Conservation (phyloP, 2,888 invertebrate species). For the Neria commutata region DNA sequence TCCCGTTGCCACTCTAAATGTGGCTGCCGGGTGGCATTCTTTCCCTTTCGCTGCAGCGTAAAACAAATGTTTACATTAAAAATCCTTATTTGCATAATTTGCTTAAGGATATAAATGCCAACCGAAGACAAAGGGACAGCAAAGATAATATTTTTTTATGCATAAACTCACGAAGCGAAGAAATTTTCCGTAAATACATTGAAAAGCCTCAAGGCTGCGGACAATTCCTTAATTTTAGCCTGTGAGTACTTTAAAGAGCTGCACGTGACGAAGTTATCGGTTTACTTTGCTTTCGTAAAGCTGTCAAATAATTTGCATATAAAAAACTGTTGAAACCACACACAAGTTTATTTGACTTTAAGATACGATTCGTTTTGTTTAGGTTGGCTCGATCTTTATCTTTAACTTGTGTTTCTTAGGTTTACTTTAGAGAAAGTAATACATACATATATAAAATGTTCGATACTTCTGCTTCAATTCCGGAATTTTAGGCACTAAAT, state of each 20-base stretch:
- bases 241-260: neutral
- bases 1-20: constrained; percentile 6
- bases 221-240: constrained; percentile 40
- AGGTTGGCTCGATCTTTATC: no score
- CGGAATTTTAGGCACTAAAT: no score
- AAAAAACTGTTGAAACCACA: no score
- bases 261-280: neutral
- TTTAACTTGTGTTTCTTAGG: no score
- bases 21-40: neutral
- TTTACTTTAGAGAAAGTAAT: no score
- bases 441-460: no score
- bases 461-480: no score
- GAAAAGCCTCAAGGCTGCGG: constrained; percentile 34
- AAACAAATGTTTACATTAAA: constrained; percentile 59
- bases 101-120: constrained; percentile 36
- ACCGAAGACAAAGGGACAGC: constrained; percentile 2
- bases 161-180: neutral
- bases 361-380: no score
- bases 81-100: constrained; percentile 60
- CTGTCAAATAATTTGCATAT: no score
- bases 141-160: neutral
- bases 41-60: constrained; percentile 42
- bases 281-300: no score
- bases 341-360: no score
- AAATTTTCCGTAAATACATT: constrained; percentile 28